Base-by-base conservation (phyloP, 92 coral and sea anemone genomes). In the Epizoanthus stellaris region DNA sequence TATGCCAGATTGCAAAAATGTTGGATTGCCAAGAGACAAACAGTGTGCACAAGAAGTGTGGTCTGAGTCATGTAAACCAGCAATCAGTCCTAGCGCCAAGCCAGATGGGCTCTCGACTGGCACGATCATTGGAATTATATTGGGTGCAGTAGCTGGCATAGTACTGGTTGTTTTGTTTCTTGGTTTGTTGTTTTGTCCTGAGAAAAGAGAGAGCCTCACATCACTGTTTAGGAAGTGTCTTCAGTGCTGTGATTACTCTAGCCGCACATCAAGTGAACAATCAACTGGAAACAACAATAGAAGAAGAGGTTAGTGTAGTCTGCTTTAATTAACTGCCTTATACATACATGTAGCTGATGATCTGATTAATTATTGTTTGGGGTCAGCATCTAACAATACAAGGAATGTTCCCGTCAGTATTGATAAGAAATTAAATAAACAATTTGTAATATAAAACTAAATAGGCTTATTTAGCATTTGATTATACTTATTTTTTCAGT, bases 1-100 rank as follows among this genome's bases (percentile, higher is more conserved):
- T 0, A 54, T 81, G 77, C 39, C 17, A 72, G 77, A 72, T 49
- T 72, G 77, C n/a, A 14, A 72, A 16, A 72, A 43, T 43, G 60
- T 57, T 49, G 76, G 76, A 72, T 6, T 72, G 76, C 59, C 60
- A 4, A 8, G 16, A 16, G 12, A 17, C 17, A n/a, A 72, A 23
- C 76, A 72, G 38, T 72, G 76, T 45, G 76, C 76, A 72, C 36
- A 8, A 4, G 38, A 13, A 43, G 76, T 15, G 60, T n/a, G 21
- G 6, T 2, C 34, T 17, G 49, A 72, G 8, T 20, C 76, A 8
- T 72, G 76, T 42, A 34, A 38, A 72, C 58, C 76, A n/a, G 49
- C 0, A 4, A 43, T 3, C 6, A 49, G 13, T 49, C 4, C 73
- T 0, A 15, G 21, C 3, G 19, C 8, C 38, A 5, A 8, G 38